Base-by-base conservation (phyloP, 2,113 vertebrate genomes). In the Eidolon helvum region DNA sequence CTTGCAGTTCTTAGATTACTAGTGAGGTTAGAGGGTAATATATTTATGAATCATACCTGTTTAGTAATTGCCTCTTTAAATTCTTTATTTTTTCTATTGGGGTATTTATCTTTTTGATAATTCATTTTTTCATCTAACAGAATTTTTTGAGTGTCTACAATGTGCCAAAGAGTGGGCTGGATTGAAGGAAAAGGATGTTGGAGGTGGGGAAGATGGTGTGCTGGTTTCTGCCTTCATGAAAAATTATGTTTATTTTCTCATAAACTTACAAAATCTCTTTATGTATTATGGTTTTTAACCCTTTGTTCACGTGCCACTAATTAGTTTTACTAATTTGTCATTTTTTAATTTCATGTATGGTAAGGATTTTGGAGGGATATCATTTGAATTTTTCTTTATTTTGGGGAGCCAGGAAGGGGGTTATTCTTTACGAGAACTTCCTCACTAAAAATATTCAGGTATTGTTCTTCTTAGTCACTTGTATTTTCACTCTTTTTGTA, bases 241-340 rank as follows among this genome's bases (percentile, higher is more conserved):
- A 92, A 97, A 57, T 93, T 50, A 14, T n/a, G 65, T 85, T 95
- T 16, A 24, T 55, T 96, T 96, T 78, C 57, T 63, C 28, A 24
- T 35, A 69, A 55, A 84, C 48, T 87, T 69, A 80, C 2, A 94
- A 43, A 75, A 22, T 93, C n/a, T 87, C 30, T 80, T 71, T 55
- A 53, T 65, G 7, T 61, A 48, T 38, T 88, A 72, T 55, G 15
- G 7, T 7, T 61, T 57, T 43, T 57, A 55, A 61, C 5, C 16
- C 16, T 61, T 82, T 78, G 9, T 14, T 50, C 26, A n/a, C 21
- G 7, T 43, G 12, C 16, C n/a, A 57, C 7, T 78, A 68, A 83
- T 4, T 6, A 83, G 59, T 77, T 91, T 75, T 43, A 63, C 4
- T 79, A 43, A 72, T 83, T 89, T 86, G 10, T 38, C 28, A 57